Percentiles rank a stretch among this genome's conserved stretches.
These are phyloP conservation scores for Allobates femoralis DNA, from an alignment of 2,797 vertebrate genomes.

Conservation along the genomic window DNA sequence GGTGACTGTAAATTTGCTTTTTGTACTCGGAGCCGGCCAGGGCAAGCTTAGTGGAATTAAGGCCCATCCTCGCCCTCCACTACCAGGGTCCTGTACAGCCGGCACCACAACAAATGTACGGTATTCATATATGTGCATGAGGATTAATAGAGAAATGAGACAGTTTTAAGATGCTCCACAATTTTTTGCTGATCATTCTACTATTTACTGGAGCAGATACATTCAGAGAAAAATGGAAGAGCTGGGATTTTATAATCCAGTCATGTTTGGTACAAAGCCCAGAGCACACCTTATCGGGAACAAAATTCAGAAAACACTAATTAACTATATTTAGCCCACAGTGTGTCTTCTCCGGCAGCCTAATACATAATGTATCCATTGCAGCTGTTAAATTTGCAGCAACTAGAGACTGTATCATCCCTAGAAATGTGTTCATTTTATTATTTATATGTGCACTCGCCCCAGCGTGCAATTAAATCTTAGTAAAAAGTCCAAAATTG, in stretches of 20 bases:
- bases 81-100: too few species aligned
- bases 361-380: conserved; percentile 30
- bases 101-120: too few species aligned
- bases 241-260: background rate
- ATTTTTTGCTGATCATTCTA: background rate
- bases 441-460: conserved; percentile 6
- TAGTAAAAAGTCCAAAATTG: background rate
- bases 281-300: background rate
- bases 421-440: conserved; percentile 32
- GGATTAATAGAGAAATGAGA: too few species aligned
- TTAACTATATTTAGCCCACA: conserved; percentile 17
- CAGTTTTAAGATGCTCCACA: background rate
- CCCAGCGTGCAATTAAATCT: background rate
- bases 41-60: too few species aligned
- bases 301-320: background rate
- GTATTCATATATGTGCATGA: too few species aligned
- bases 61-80: too few species aligned
- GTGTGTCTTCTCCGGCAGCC: background rate
- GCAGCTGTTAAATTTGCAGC: conserved; percentile 8
- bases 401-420: conserved; percentile 11
- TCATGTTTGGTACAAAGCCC: background rate
- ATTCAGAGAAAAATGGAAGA: background rate
- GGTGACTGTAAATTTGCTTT: too few species aligned
- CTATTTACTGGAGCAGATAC: background rate
- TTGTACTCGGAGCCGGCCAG: too few species aligned